Evolutionary conservation across 1,140 invertebrate genomes (phyloP), one percentile per base, ranked within the genome.

Genomic region (Archivesica marissinica): DNA sequence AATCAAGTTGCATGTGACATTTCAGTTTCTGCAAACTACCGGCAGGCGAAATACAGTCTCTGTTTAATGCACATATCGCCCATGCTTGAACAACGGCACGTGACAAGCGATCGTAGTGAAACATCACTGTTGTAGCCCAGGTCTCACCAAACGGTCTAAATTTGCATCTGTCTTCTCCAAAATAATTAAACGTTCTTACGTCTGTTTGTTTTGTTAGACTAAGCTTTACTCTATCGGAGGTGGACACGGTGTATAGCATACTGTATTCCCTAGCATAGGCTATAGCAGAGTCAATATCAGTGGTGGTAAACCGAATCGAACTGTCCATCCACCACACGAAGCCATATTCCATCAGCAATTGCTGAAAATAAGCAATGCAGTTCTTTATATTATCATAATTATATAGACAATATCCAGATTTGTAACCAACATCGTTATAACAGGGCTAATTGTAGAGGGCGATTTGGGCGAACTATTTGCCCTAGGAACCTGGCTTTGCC

Each of bases 321-420:
- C 74, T 77, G 23, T 85, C 82, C 82, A 85, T 85, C 82, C 82
- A 85, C 82, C 82, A 85, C 25, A 85, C 82, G 20, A 39, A 85
- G 20, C 74, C 74, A 52, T 33, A 78, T 28, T 85, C 82, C 59
- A 70, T 81, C 41, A 81, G 28, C 25, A 81, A 25, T 81, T 81
- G 35, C 78, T 81, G 61, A 54, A 81, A 50, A 77, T 28, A 38
- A 28, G 23, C 17, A 54, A 20, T n/a, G 23, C 20, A 9, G n/a
- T n/a, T n/a, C n/a, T n/a, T n/a, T n/a, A n/a, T n/a, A n/a, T n/a
- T n/a, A n/a, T n/a, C n/a, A n/a, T n/a, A n/a, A n/a, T n/a, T n/a
- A n/a, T n/a, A n/a, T n/a, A n/a, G n/a, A n/a, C n/a, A n/a, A n/a
- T n/a, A n/a, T n/a, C n/a, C n/a, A n/a, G n/a, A n/a, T n/a, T n/a